Conservation (phyloP, 2,888 invertebrate genomes). For the Hofmannophila pseudospretella region DNA sequence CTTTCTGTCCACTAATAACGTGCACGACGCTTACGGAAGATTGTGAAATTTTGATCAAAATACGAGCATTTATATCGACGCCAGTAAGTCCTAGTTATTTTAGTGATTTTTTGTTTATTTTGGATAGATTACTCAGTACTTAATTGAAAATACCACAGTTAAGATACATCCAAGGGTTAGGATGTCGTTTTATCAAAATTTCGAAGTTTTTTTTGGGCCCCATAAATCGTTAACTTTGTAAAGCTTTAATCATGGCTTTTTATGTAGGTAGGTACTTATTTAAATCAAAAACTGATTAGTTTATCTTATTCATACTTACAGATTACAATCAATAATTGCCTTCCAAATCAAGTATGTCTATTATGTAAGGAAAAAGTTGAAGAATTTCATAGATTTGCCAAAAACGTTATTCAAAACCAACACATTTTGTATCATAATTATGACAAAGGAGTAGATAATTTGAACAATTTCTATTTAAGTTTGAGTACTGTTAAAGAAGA, state of each 20-base stretch:
- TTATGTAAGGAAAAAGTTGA: slow-evolving; percentile 34
- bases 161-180: too few relatives aligned
- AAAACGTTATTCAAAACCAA: slow-evolving; percentile 34
- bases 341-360: slow-evolving; percentile 40
- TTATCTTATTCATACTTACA: slow-evolving; percentile 31
- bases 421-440: slow-evolving; percentile 23
- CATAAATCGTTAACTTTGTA: too few relatives aligned
- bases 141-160: too few relatives aligned
- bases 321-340: slow-evolving; percentile 26
- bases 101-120: too few relatives aligned
- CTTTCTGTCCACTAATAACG: slow-evolving; percentile 16
- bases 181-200: too few relatives aligned
- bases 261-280: too few relatives aligned
- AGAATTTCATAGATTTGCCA: slow-evolving; percentile 28
- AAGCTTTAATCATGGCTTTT: too few relatives aligned
- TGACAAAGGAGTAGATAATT: slow-evolving; percentile 11
- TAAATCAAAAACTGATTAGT: too few relatives aligned
- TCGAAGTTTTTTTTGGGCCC: too few relatives aligned
- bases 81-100: slow-evolving; percentile 20
- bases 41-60: slow-evolving; percentile 22
- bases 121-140: too few relatives aligned
- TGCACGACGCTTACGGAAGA: slow-evolving; percentile 20
- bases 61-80: slow-evolving; percentile 22
- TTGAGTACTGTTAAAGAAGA: slow-evolving; percentile 19
- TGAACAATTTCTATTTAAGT: slow-evolving; percentile 21